Conservation (phyloP, 2,113 vertebrate genomes). For the Ivindomyrus marchei region DNA sequence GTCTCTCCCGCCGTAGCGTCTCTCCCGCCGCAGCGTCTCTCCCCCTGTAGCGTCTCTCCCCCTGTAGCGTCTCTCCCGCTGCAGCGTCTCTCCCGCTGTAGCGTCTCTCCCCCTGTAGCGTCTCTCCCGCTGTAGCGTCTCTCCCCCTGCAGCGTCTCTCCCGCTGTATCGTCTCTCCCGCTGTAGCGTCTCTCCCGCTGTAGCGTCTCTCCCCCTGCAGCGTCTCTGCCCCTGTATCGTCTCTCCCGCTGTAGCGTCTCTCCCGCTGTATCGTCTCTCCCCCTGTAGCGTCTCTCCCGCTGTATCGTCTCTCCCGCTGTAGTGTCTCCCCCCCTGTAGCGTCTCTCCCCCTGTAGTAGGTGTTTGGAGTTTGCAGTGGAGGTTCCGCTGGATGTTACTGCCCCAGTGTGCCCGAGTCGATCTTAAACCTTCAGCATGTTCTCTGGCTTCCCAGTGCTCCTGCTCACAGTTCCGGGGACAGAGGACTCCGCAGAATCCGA, state of each 20-base stretch:
- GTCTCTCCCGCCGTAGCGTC: too few species aligned
- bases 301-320: too few species aligned
- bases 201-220: neutral
- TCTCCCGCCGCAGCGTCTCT: too few species aligned
- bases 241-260: too few species aligned
- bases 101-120: too few species aligned
- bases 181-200: too few species aligned
- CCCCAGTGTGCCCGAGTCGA: neutral
- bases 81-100: too few species aligned
- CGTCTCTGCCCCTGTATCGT: neutral
- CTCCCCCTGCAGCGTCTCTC: too few species aligned
- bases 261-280: neutral
- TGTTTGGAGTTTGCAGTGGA: neutral
- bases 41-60: too few species aligned
- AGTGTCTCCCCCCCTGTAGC: too few species aligned
- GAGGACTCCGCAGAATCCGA: slow-evolving; percentile 68
- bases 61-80: neutral
- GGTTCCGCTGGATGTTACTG: neutral
- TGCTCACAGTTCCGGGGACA: slow-evolving; percentile 85
- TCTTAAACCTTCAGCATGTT: neutral
- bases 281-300: too few species aligned
- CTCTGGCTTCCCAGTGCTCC: slow-evolving; percentile 60
- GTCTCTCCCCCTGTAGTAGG: neutral
- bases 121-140: neutral
- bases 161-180: too few species aligned